A percentile compares a stretch with the other conserved stretches of the same genome.
These are phyloP conservation scores for Nautilus pompilius DNA, from an alignment of 1,140 invertebrate genomes.

Conservation along the genomic window DNA sequence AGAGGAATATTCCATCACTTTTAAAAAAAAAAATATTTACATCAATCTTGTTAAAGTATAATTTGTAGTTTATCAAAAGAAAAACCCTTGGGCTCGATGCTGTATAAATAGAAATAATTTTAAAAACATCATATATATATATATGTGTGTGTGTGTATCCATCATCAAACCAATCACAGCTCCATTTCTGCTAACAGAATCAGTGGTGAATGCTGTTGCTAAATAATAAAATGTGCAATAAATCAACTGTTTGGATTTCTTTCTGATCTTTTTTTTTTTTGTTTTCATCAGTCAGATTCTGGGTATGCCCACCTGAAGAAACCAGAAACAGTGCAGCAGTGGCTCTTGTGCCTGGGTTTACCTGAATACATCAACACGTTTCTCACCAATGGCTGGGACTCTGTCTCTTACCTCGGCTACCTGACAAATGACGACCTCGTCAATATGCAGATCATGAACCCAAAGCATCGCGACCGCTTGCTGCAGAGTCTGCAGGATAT, in stretches of 20 bases:
- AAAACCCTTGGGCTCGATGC: too few relatives aligned
- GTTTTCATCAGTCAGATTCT: background rate
- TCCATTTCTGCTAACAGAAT: too few relatives aligned
- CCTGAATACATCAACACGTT: slow-evolving; percentile 73
- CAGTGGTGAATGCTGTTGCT: too few relatives aligned
- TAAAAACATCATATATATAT: too few relatives aligned
- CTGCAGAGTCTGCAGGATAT: slow-evolving; percentile 54
- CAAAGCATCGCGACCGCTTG: slow-evolving; percentile 81
- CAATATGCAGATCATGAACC: slow-evolving; percentile 81
- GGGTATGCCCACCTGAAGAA: slow-evolving; percentile 26
- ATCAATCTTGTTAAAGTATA: too few relatives aligned
- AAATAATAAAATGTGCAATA: too few relatives aligned
- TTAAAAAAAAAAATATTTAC: too few relatives aligned
- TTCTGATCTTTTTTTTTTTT: slow-evolving; percentile 3
- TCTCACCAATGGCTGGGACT: slow-evolving; percentile 86
- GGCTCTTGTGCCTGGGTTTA: slow-evolving; percentile 34
- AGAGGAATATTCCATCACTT: too few relatives aligned
- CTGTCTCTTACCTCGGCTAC: slow-evolving; percentile 83
- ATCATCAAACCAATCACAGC: too few relatives aligned
- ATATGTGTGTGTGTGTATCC: too few relatives aligned
- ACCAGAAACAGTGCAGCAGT: slow-evolving; percentile 31
- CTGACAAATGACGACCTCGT: slow-evolving; percentile 84
- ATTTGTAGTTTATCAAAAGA: too few relatives aligned
- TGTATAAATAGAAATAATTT: too few relatives aligned
- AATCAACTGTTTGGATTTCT: background rate